These are phyloP conservation scores for Ciconia nigra DNA, from an alignment of 2,797 vertebrate genomes.

Conservation along the genomic window DNA sequence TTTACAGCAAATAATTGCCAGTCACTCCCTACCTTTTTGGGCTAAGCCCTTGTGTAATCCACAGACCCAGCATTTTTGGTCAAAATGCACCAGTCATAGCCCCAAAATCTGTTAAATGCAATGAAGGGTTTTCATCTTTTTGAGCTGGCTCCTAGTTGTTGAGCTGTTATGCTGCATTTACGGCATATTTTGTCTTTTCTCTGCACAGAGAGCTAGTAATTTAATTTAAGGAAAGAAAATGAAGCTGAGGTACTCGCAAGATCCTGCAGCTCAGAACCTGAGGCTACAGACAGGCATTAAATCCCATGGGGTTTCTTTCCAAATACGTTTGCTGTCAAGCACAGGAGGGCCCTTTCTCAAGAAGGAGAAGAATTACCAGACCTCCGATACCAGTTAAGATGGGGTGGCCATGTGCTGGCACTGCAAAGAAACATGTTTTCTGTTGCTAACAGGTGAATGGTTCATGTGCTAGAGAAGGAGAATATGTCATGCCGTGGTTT, in stretches of 20 bases:
- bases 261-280: background rate
- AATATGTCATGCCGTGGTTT: background rate
- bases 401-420: background rate
- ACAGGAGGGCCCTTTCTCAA: accelerated
- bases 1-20: background rate
- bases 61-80: background rate
- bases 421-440: background rate
- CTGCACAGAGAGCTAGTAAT: background rate
- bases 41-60: background rate
- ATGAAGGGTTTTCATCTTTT: background rate
- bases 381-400: background rate
- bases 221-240: background rate
- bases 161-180: background rate
- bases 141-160: background rate
- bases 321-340: background rate
- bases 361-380: background rate
- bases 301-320: background rate
- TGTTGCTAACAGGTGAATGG: background rate
- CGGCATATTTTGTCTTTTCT: background rate
- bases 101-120: background rate
- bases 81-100: background rate
- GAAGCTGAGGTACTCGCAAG: background rate
- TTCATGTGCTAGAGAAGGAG: background rate
- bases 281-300: background rate
- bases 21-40: background rate